These are phyloP conservation scores for Pachycephala philippinensis DNA, from an alignment of 2,113 vertebrate species.

Conservation along the genomic window DNA sequence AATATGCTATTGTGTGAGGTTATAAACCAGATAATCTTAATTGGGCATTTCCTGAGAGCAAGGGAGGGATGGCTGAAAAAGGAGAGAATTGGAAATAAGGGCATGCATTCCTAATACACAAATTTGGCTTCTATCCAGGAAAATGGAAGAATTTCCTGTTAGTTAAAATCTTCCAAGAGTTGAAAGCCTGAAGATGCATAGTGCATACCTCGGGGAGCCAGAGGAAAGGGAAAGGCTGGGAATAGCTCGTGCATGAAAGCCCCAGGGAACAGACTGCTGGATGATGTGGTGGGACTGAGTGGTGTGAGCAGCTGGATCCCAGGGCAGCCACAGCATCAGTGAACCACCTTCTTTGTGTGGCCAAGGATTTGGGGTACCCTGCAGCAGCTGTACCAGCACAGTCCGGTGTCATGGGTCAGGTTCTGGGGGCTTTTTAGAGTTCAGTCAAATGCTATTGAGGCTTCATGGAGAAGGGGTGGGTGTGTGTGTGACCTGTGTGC, in stretches of 20 bases:
- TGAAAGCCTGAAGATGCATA: background rate
- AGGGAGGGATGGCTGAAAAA: slow-evolving; percentile 18
- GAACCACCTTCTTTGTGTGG: background rate
- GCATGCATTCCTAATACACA: slow-evolving; percentile 2
- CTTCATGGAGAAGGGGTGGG: rapidly evolving
- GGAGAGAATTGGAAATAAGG: slow-evolving; percentile 9
- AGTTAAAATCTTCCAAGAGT: slow-evolving; percentile 10
- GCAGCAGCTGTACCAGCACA: background rate
- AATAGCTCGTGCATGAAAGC: background rate
- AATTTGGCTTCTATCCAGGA: slow-evolving; percentile 14
- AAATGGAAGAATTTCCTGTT: slow-evolving; percentile 45
- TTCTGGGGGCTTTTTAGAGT: background rate
- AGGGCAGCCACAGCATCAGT: background rate
- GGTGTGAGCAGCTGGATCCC: background rate
- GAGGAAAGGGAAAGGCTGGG: background rate
- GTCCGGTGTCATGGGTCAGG: rapidly evolving
- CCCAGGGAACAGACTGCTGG: background rate
- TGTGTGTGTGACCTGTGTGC: background rate
- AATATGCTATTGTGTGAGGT: slow-evolving; percentile 46
- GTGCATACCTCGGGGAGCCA: background rate
- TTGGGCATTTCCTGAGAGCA: slow-evolving; percentile 50
- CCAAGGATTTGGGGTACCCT: background rate
- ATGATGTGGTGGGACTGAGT: background rate
- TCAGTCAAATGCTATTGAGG: background rate
- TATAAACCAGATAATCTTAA: slow-evolving; percentile 55